phyloP scores from a whole-genome alignment of 2,113 vertebrate genomes.

The Onychostoma macrolepis region DNA sequence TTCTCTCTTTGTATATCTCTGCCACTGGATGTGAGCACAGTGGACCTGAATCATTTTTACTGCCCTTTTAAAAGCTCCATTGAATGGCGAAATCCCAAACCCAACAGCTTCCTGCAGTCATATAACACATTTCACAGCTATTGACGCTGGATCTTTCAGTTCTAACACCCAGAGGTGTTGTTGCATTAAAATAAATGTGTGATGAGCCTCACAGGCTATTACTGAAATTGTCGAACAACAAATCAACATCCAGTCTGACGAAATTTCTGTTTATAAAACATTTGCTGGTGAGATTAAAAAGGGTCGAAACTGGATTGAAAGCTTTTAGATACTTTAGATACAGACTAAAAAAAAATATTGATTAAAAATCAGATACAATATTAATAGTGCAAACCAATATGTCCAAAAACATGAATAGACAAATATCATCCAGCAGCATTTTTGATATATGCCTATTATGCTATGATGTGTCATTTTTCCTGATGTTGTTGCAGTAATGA shows the following conservation, averaged over 20 bases:
- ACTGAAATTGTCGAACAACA: background rate
- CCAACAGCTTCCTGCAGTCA: background rate
- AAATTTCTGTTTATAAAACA: background rate
- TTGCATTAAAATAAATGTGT: constrained; percentile 15
- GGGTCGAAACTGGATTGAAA: background rate
- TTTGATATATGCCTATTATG: background rate
- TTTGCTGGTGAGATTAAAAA: background rate
- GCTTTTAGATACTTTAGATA: background rate
- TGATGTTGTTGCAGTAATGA: background rate
- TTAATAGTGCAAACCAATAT: background rate
- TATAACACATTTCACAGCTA: constrained; percentile 46
- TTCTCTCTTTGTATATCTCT: background rate
- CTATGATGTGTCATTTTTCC: background rate
- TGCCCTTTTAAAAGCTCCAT: constrained; percentile 15
- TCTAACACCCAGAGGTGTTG: constrained; percentile 18
- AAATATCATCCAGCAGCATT: background rate
- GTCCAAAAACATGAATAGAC: background rate
- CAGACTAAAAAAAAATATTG: background rate
- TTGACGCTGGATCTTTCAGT: background rate
- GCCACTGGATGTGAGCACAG: background rate
- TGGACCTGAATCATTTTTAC: constrained; percentile 25
- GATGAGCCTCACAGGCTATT: background rate
- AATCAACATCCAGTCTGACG: background rate
- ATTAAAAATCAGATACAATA: background rate
- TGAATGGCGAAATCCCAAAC: constrained; percentile 23